Base-by-base conservation (phyloP, 2,888 invertebrate species). In the Melipona beecheii region DNA sequence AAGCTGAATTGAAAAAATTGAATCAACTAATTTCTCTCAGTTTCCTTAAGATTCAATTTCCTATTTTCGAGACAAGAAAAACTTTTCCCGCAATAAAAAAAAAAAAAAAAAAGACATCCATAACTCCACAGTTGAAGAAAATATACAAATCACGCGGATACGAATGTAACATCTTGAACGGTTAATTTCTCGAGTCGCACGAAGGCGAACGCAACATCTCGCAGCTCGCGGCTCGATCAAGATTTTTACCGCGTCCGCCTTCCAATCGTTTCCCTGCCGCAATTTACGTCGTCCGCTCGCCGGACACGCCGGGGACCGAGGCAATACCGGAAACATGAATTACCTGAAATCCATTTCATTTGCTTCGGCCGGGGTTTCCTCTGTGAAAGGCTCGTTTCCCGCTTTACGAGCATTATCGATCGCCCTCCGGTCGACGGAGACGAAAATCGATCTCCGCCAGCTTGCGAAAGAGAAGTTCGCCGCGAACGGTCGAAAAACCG, bases 271-370 rank as follows among this genome's bases (percentile, higher is more conserved):
- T 81, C 62, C 62, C 84, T 79, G 75, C 74, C 56, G 85, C 81
- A 81, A 84, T 84, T 84, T 72, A 75, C 75, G 50, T 78, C 68
- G 77, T 75, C 58, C 77, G 73, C 43, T 80, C 66, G 72, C 75
- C 72, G 71, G 83, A 54, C 82, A 68, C 73, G 13, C 71, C 81
- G 74, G 56, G 1, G 52, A 56, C 24, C 81, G 49, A 62, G 82
- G 83, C 69, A 84, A 85, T 60, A 78, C 60, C 85, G 85, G 85
- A 85, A 85, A 85, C 85, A 83, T 83, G 81, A 85, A 85, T 85
- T 85, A 80, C 84, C 75, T 81, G 84, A 88, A 87, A 84, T 75
- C 76, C 80, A 80, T 82, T 88, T 86, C 77, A 78, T 74, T 75
- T 75, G 75, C 56, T 62, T 62, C 54, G 65, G 58, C 36, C 73